These are phyloP conservation scores for Rhagonycha lutea DNA, from an alignment of 2,888 invertebrate species.

Conservation along the genomic window DNA sequence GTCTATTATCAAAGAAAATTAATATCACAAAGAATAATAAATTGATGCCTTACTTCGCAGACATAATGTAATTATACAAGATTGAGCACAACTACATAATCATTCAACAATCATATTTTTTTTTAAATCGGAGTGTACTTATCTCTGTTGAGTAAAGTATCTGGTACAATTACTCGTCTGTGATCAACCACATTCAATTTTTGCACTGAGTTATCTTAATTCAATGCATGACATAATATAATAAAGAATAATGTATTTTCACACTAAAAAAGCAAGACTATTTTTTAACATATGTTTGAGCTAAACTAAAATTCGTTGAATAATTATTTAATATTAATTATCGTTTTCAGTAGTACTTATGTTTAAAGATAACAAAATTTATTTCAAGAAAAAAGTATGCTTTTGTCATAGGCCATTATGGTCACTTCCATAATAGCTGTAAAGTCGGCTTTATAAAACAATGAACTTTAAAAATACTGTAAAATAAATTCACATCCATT, in stretches of 20 bases:
- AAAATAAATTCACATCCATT: too few relatives aligned
- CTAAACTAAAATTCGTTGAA: too few relatives aligned
- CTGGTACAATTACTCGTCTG: neutral
- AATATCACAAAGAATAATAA: neutral
- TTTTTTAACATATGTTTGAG: too few relatives aligned
- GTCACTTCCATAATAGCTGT: too few relatives aligned
- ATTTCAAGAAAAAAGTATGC: too few relatives aligned
- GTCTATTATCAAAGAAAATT: neutral
- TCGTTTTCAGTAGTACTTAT: too few relatives aligned
- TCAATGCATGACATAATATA: neutral
- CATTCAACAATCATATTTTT: neutral
- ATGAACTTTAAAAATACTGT: too few relatives aligned
- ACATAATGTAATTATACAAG: neutral
- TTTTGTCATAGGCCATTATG: too few relatives aligned
- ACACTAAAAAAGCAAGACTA: neutral
- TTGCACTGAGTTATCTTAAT: neutral
- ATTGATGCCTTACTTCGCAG: neutral
- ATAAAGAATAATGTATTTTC: neutral
- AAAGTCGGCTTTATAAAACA: too few relatives aligned
- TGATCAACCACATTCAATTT: neutral
- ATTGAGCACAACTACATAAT: neutral
- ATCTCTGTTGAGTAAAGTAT: neutral
- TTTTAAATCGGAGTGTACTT: neutral
- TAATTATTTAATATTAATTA: too few relatives aligned
- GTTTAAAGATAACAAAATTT: too few relatives aligned